phyloP scores from a whole-genome alignment of 2,888 invertebrate genomes.

The Pemphredon lugubris region DNA sequence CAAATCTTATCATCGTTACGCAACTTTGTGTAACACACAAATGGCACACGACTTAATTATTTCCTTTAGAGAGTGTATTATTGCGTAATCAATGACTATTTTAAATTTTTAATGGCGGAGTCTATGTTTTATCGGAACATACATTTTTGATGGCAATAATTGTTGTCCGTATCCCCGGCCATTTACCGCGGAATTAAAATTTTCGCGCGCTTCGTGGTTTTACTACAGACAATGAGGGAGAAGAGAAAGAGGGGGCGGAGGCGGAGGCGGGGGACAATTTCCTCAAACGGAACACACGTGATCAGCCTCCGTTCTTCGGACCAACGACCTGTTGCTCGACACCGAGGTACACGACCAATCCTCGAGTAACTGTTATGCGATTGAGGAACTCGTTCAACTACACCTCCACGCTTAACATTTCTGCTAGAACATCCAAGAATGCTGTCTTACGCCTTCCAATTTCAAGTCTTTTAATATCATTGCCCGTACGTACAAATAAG shows the following conservation, averaged over 20 bases:
- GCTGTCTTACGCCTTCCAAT: too few species aligned
- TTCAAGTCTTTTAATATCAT: too few species aligned
- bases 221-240: too few species aligned
- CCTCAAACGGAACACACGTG: conserved; percentile 36
- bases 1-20: conserved; percentile 38
- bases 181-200: conserved; percentile 4
- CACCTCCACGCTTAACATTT: conserved; percentile 27
- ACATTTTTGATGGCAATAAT: too few species aligned
- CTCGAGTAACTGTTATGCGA: conserved; percentile 50
- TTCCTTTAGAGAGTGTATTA: too few species aligned
- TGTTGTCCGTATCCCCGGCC: too few species aligned
- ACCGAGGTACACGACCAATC: conserved; percentile 54
- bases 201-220: conserved; percentile 3
- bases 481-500: too few species aligned
- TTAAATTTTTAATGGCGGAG: too few species aligned
- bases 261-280: conserved; percentile 18
- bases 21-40: conserved; percentile 15
- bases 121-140: background rate
- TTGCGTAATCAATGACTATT: too few species aligned
- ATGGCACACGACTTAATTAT: conserved; percentile 6
- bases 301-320: conserved; percentile 57
- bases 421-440: background rate
- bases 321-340: conserved; percentile 75
- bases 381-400: conserved; percentile 49
- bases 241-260: too few species aligned